Conservation (phyloP, 1,140 invertebrate species). For the Drosophila mayri region DNA sequence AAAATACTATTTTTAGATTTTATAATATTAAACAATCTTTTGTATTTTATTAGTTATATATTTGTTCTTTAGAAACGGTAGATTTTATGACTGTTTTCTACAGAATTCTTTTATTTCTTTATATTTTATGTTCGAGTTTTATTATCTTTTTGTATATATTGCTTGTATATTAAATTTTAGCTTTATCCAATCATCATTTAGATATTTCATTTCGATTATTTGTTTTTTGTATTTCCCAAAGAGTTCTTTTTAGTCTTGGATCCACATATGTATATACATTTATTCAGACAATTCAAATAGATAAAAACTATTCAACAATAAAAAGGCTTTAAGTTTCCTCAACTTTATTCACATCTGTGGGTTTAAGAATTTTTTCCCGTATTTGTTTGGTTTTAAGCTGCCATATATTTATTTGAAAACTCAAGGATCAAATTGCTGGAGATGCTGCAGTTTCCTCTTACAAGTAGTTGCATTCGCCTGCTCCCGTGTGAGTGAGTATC, state of each 20-base stretch:
- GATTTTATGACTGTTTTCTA: no score
- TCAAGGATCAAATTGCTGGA: conserved; percentile 67
- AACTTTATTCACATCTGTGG: background rate
- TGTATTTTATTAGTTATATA: no score
- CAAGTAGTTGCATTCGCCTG: conserved; percentile 18
- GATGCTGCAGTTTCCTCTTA: conserved; percentile 40
- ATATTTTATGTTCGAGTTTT: background rate
- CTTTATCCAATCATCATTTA: background rate
- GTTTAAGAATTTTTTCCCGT: conserved; percentile 17
- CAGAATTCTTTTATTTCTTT: no score
- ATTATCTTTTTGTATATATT: background rate
- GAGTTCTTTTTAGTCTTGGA: background rate
- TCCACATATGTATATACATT: background rate
- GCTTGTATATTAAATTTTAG: background rate
- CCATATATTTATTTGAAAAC: conserved; percentile 72
- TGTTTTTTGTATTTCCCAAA: conserved; percentile 28
- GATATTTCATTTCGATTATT: background rate
- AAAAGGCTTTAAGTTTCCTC: conserved; percentile 50
- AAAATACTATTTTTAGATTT: no score
- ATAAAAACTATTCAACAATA: conserved; percentile 51
- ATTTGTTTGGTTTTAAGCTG: conserved; percentile 33
- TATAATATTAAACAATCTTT: no score
- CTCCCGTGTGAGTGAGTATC: conserved; percentile 39
- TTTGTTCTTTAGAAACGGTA: no score
- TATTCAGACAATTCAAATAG: conserved; percentile 34